Evolutionary conservation across 2,113 vertebrate genomes (phyloP), one percentile per base, ranked within the genome.

Genomic region (Eulemur macaco): DNA sequence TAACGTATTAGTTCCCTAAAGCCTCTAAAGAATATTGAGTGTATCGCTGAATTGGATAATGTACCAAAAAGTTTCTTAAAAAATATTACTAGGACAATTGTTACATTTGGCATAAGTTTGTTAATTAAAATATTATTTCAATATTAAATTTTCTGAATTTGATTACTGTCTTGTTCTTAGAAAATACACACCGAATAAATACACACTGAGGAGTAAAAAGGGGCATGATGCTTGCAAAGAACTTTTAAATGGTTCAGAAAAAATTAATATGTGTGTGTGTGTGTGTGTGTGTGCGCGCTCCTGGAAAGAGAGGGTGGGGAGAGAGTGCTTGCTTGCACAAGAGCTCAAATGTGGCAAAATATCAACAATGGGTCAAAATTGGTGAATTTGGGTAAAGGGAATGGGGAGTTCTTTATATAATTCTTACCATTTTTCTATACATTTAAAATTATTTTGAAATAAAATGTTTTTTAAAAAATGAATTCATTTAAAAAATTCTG

Each of bases 91-190:
- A 86, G 11, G n/a, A 78, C 25, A 71, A 27, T 8, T 8, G 47
- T 47, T 89, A 23, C 90, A 84, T 87, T 31, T 86, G 47, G 17
- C 21, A 14, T 56, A 63, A 31, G 34, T 56, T 29, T 50, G 25
- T 37, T 68, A 15, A 74, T 88, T 56, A 73, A 86, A 77, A 25
- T 45, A 45, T 39, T 86, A 42, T 2, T 6, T 88, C 50, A n/a
- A 12, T 78, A 58, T 83, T 77, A 58, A 56, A 47, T 80, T 90
- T 93, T 42, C 42, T 91, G 71, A 68, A 91, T 77, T 96, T 31
- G 27, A 42, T 93, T 81, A 78, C 39, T 73, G 34, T 63, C 63
- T 95, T 87, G 7, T 25, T 84, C 31, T 93, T 64, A 52, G 80
- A 56, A 92, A 86, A 92, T 54, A 91, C 29, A 69, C 6, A 87